These are phyloP conservation scores for Pempheris klunzingeri DNA, from an alignment of 2,797 vertebrate genomes.

Conservation along the genomic window DNA sequence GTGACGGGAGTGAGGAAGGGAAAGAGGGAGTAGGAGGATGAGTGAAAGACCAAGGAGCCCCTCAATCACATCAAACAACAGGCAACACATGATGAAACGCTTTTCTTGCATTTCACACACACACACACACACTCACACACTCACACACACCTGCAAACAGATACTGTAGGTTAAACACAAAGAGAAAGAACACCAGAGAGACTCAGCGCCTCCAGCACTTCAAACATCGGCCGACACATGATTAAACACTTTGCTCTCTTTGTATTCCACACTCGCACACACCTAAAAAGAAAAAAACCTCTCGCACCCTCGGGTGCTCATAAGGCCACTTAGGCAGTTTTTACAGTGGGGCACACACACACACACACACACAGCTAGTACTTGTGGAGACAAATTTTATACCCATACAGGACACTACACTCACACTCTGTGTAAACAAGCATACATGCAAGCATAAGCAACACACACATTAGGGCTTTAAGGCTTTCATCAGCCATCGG, in stretches of 20 bases:
- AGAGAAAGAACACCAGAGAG: constrained; percentile 15
- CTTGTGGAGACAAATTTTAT: neutral
- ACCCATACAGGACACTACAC: neutral
- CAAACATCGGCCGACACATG: constrained; percentile 38
- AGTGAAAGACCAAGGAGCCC: constrained; percentile 39
- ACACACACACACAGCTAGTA: neutral
- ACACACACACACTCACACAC: neutral
- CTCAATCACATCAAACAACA: constrained; percentile 60
- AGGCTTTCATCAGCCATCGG: constrained; percentile 26
- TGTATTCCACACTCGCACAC: constrained; percentile 14
- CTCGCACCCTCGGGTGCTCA: constrained; percentile 12
- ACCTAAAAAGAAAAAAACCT: constrained; percentile 6
- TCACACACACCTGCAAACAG: constrained; percentile 8
- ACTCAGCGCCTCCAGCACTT: constrained; percentile 23
- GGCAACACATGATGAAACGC: constrained; percentile 60
- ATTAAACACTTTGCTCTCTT: constrained; percentile 44
- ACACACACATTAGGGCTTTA: constrained; percentile 3
- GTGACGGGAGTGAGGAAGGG: constrained; percentile 36
- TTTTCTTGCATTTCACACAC: constrained; percentile 14
- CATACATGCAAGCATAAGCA: neutral
- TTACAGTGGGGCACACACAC: neutral
- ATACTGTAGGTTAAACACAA: constrained; percentile 24
- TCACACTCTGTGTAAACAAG: no score
- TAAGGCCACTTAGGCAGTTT: constrained; percentile 32
- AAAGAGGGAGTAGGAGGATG: constrained; percentile 39